Conservation (phyloP, 2,797 vertebrate species). For the Rhabdophis nuchalis region DNA sequence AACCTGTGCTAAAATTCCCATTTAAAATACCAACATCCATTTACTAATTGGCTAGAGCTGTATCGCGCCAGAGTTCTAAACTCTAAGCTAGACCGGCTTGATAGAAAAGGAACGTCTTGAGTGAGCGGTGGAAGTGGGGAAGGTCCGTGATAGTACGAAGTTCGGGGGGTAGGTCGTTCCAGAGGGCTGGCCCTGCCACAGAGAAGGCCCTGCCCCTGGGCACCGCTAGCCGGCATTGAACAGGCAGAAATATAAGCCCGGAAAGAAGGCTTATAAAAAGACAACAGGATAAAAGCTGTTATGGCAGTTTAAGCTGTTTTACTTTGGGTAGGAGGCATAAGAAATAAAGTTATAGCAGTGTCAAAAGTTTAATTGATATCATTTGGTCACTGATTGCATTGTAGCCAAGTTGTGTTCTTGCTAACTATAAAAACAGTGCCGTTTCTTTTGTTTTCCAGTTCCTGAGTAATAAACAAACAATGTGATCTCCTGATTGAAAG, state of each 20-base stretch:
- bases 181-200: no score
- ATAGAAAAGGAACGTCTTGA: no score
- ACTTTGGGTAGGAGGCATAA: background rate
- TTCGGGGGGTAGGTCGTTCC: no score
- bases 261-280: background rate
- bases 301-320: background rate
- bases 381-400: background rate
- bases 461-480: background rate
- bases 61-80: no score
- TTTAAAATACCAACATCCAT: no score
- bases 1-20: no score
- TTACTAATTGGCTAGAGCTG: no score
- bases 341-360: background rate
- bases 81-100: no score
- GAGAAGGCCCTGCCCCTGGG: no score
- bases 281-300: background rate
- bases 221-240: no score
- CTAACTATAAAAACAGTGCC: background rate
- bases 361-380: background rate
- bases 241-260: background rate
- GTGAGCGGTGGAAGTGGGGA: no score
- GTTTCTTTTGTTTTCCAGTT: background rate
- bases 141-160: no score
- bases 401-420: background rate
- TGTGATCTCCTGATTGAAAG: background rate